Evolutionary conservation across 2,113 vertebrate genomes (phyloP).

Genomic region (Tricholaema leucomelas): DNA sequence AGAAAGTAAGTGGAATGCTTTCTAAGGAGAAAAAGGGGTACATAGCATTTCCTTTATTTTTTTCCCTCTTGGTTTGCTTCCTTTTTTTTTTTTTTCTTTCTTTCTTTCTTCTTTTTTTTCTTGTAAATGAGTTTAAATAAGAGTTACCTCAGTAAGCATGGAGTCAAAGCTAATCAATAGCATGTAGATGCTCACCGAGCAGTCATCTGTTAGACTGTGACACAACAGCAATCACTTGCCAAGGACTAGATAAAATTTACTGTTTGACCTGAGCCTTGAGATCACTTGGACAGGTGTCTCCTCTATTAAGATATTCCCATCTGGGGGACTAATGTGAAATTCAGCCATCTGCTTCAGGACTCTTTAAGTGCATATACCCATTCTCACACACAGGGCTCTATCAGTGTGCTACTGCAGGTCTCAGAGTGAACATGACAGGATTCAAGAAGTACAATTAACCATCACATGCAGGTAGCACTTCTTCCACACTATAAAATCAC

Average conservation of each 20-base stretch:
- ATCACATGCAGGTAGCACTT: background rate
- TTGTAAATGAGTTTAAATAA: background rate
- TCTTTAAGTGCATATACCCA: background rate
- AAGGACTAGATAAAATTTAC: constrained; percentile 30
- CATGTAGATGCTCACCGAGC: background rate
- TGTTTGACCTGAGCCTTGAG: constrained; percentile 49
- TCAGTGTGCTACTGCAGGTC: background rate
- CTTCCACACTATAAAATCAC: background rate
- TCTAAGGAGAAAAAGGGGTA: background rate
- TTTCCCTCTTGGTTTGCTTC: accelerated
- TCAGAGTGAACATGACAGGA: background rate
- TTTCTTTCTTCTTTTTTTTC: background rate
- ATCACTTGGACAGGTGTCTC: constrained; percentile 61
- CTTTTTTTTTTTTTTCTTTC: accelerated
- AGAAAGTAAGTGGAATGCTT: background rate
- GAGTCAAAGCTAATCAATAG: background rate
- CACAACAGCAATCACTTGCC: constrained; percentile 18
- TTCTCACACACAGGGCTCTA: background rate
- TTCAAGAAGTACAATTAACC: background rate
- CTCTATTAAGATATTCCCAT: constrained; percentile 47
- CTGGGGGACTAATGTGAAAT: constrained; percentile 35
- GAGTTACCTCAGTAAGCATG: background rate
- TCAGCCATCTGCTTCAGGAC: constrained; percentile 56
- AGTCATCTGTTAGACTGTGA: background rate
- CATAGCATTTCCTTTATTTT: background rate